A percentile compares a stretch with the other conserved stretches of the same genome.
These are phyloP conservation scores for Nothocercus nigrocapillus DNA, from an alignment of 2,113 vertebrate genomes.

Conservation along the genomic window DNA sequence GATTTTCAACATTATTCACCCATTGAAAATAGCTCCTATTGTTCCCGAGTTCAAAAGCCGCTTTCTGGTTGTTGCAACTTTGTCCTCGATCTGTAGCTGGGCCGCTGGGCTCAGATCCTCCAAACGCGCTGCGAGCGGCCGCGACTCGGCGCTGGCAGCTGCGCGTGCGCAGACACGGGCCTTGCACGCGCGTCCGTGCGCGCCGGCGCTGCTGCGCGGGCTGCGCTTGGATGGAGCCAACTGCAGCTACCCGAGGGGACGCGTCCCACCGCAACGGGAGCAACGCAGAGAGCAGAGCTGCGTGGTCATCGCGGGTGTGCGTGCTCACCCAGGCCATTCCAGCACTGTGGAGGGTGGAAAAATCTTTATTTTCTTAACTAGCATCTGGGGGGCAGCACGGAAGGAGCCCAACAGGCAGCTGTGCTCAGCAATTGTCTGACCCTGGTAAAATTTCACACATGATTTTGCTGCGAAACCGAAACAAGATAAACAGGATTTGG, in stretches of 20 bases:
- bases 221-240: neutral
- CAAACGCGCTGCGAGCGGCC: neutral
- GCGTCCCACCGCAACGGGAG: neutral
- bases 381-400: fast-evolving
- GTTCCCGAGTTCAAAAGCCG: conserved; percentile 78
- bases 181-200: neutral
- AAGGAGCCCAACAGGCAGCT: neutral
- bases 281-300: neutral
- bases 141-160: neutral
- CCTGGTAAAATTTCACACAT: conserved; percentile 79
- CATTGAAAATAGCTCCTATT: conserved; percentile 77
- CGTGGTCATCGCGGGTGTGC: no score
- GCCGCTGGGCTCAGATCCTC: neutral
- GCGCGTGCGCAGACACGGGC: neutral
- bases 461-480: conserved; percentile 73
- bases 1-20: conserved; percentile 69
- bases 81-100: conserved; percentile 60
- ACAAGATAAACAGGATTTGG: conserved; percentile 79
- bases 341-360: neutral
- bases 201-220: neutral
- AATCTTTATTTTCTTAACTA: neutral
- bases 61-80: conserved; percentile 58
- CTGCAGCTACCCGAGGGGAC: neutral
- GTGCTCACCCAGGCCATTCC: fast-evolving
- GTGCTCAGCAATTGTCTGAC: neutral